Percentiles rank a stretch among this genome's conserved stretches.
These are phyloP conservation scores for Polyodon spathula DNA, from an alignment of 2,113 vertebrate species.

Conservation along the genomic window DNA sequence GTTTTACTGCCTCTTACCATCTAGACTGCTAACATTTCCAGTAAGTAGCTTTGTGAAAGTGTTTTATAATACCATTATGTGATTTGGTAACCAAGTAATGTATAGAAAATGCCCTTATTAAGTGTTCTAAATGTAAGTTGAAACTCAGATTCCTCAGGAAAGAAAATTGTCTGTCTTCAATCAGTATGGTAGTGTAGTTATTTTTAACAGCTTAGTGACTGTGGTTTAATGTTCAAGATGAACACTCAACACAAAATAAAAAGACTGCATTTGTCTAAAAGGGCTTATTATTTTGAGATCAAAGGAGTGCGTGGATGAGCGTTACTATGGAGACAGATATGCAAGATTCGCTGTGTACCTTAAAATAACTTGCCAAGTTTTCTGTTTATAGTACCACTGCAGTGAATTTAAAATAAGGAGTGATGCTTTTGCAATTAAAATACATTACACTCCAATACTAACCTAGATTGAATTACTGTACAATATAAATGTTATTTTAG, in stretches of 20 bases:
- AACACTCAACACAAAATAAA: slow-evolving; percentile 18
- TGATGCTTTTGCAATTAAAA: slow-evolving; percentile 10
- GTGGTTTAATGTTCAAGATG: slow-evolving; percentile 14
- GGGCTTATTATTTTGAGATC: slow-evolving; percentile 17
- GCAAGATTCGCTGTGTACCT: slow-evolving; percentile 50
- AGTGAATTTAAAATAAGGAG: slow-evolving; percentile 19
- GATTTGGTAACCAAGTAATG: no score
- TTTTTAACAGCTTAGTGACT: not conserved
- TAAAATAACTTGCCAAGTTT: slow-evolving; percentile 39
- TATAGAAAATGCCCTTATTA: no score
- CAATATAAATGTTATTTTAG: no score
- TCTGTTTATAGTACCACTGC: slow-evolving; percentile 41
- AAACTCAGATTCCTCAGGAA: no score
- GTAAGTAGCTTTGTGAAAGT: no score
- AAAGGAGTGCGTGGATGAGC: slow-evolving; percentile 34
- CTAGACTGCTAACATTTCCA: no score
- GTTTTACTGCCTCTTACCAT: no score
- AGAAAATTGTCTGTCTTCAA: no score
- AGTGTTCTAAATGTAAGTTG: no score
- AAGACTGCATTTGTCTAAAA: no score
- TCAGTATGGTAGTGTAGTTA: no score
- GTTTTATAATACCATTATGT: no score
- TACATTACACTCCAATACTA: slow-evolving; percentile 29
- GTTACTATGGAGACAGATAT: slow-evolving; percentile 63
- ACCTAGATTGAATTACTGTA: slow-evolving; percentile 23